Conservation (phyloP, 2,113 vertebrate genomes). For the Ramphastos sulfuratus region DNA sequence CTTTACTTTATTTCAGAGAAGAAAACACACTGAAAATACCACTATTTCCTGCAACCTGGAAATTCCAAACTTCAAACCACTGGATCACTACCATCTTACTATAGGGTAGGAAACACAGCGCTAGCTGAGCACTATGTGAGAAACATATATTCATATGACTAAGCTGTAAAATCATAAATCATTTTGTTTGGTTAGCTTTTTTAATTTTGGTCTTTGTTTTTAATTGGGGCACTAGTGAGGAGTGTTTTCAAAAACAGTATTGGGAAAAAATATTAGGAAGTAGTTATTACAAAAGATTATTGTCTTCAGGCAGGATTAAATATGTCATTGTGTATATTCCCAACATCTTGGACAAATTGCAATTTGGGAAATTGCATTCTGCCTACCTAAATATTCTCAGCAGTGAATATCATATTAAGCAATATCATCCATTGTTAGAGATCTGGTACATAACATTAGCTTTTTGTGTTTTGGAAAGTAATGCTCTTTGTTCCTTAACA, state of each 20-base stretch:
- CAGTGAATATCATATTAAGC: neutral
- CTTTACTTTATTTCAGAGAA: neutral
- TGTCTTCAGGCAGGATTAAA: constrained; percentile 37
- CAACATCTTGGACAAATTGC: constrained; percentile 31
- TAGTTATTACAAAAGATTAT: neutral
- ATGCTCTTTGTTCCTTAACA: neutral
- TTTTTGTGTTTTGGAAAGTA: neutral
- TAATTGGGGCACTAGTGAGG: neutral
- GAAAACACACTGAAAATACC: neutral
- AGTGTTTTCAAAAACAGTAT: neutral
- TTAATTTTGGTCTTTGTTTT: neutral
- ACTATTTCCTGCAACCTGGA: neutral
- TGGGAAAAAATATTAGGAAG: neutral
- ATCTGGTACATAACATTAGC: neutral
- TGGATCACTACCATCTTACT: neutral
- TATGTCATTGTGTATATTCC: neutral
- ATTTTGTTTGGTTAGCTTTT: neutral
- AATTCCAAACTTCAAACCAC: neutral
- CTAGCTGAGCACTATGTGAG: fast-evolving
- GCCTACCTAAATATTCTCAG: constrained; percentile 29
- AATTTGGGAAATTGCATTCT: constrained; percentile 29
- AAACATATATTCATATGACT: neutral
- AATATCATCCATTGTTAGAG: neutral
- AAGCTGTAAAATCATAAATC: neutral
- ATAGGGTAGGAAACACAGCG: neutral